Base-by-base conservation (phyloP, 2,888 invertebrate species). In the Portevinia maculata region DNA sequence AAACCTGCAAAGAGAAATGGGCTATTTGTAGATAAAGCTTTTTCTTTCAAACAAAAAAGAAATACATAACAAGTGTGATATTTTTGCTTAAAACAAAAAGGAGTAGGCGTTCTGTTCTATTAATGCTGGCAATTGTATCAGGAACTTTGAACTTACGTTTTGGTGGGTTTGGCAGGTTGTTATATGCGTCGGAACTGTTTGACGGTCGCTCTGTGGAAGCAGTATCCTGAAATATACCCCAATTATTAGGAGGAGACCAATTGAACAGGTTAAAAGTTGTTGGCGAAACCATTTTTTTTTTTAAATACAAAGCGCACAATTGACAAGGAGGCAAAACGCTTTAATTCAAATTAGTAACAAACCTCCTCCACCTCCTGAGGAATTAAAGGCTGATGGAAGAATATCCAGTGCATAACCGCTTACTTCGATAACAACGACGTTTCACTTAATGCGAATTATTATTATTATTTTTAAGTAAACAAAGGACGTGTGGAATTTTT, bases 331-430 rank as follows among this genome's bases (percentile, higher is more conserved):
- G 6, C 9, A 24, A 48, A 15, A 8, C 0, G 15, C 30, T 57
- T 17, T 15, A 37, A 15, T 34, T 1, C 21, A 34, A 30, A 39
- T 53, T n/a, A 34, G 15, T 8, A 28, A 83, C 83, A 37, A 78
- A 83, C 83, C 83, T 83, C 83, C 7, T 59, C 32, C 15, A 65
- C 52, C 15, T 83, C 71, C 53, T 71, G 60, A 32, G 83, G 37
- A n/a, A 83, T n/a, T 24, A 37, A 17, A 13, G 78, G 78, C 44
- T 83, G 83, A 7, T 60, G 52, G 32, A 83, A 83, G 67, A 67
- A 83, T 71, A 83, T 83, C 83, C 83, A 83, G 34, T 83, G 83
- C 83, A 83, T 83, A 46, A 24, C 28, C 19, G 15, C 6, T 32
- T 17, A 1, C 8, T 9, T n/a, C 6, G 11, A 52, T 28, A 39